Percentiles rank a stretch among this genome's conserved stretches.
phyloP scores from a whole-genome alignment of 2,113 vertebrate species.

The Bubo bubo region DNA sequence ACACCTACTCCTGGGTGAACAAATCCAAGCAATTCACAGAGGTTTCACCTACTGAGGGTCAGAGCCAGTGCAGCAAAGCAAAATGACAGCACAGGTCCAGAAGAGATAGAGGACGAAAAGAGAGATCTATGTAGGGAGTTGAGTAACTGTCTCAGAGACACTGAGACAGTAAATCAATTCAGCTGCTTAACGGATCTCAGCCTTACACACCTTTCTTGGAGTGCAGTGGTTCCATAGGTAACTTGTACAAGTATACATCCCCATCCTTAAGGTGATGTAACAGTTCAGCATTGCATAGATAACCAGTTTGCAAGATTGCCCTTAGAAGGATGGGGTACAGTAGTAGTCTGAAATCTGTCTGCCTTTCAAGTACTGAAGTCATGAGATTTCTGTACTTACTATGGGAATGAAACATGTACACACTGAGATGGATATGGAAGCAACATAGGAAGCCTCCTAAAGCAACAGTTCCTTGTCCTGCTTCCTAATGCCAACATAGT shows the following conservation, averaged over 20 bases:
- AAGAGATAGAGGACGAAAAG: not conserved
- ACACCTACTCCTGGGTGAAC: not conserved
- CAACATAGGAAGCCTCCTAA: not conserved
- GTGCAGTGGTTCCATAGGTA: not conserved
- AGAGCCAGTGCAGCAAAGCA: not conserved
- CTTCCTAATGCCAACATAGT: not conserved
- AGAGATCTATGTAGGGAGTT: not conserved
- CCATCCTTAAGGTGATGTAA: not conserved
- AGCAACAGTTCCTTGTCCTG: not conserved
- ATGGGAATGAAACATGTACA: fast-evolving
- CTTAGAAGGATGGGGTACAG: not conserved
- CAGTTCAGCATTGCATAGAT: not conserved
- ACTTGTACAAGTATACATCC: too few relatives aligned
- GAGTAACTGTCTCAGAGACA: not conserved
- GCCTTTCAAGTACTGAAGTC: not conserved
- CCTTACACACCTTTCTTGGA: not conserved
- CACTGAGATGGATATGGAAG: not conserved
- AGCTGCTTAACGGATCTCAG: not conserved
- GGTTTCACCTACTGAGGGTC: not conserved
- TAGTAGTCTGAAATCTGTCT: not conserved
- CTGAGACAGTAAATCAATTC: not conserved
- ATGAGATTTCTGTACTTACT: not conserved
- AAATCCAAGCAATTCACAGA: not conserved
- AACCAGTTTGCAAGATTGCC: not conserved
- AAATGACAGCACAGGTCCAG: not conserved